Conservation (phyloP, 2,888 invertebrate genomes). For the Merodon equestris region DNA sequence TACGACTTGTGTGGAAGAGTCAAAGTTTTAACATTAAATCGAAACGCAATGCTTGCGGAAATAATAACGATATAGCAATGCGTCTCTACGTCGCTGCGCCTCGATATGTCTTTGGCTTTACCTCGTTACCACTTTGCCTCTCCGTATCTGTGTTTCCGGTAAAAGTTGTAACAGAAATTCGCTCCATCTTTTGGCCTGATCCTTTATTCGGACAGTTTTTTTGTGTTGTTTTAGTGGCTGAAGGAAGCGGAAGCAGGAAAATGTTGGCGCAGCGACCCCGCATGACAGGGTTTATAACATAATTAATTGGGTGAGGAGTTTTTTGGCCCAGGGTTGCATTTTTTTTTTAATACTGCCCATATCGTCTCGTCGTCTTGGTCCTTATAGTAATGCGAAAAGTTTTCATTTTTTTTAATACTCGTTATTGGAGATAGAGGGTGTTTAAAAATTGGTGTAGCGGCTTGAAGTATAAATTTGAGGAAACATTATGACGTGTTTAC, state of each 20-base stretch:
- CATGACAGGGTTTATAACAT: conserved; percentile 64
- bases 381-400: conserved; percentile 60
- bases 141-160: conserved; percentile 1
- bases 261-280: conserved; percentile 53
- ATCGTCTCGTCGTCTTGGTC: conserved; percentile 22
- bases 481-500: not conserved
- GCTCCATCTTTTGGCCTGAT: not conserved
- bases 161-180: conserved; percentile 47
- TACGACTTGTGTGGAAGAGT: conserved; percentile 58
- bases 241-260: not conserved
- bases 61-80: conserved; percentile 59
- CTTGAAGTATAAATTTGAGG: conserved; percentile 50
- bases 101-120: too few species aligned
- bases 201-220: conserved; percentile 8
- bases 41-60: conserved; percentile 62
- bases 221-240: too few species aligned
- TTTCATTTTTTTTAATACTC: conserved; percentile 63
- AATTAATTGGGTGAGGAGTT: conserved; percentile 63
- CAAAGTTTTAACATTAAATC: conserved; percentile 64
- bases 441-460: conserved; percentile 48
- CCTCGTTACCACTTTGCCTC: too few species aligned
- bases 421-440: conserved; percentile 40
- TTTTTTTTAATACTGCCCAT: conserved; percentile 14
- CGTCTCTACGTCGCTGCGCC: conserved; percentile 13
- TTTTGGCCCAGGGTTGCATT: conserved; percentile 11